Conservation (phyloP, 2,113 vertebrate species). For the Poeciliopsis prolifica region DNA sequence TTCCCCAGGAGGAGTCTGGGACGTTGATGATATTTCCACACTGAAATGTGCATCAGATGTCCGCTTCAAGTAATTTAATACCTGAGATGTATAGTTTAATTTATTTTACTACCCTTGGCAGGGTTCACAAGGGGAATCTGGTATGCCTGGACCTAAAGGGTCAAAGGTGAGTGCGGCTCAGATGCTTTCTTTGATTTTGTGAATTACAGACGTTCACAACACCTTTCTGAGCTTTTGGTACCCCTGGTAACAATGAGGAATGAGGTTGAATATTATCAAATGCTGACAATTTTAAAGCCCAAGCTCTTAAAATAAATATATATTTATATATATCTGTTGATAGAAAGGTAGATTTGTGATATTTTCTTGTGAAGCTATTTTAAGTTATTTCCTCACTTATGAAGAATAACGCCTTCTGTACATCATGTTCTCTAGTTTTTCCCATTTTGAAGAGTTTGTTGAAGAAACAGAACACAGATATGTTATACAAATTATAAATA, state of each 20-base stretch:
- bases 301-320: neutral
- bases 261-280: neutral
- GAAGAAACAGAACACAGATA: no score
- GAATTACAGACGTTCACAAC: neutral
- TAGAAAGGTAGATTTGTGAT: no score
- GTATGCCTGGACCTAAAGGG: slow-evolving; percentile 90
- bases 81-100: neutral
- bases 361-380: no score
- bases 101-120: slow-evolving; percentile 62
- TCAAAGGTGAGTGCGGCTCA: slow-evolving; percentile 88
- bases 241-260: neutral
- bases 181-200: slow-evolving; percentile 35
- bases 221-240: neutral
- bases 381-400: no score
- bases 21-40: slow-evolving; percentile 7
- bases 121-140: slow-evolving; percentile 93
- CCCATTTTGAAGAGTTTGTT: no score
- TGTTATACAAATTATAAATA: no score
- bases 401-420: no score
- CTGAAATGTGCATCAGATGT: neutral
- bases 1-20: slow-evolving; percentile 27
- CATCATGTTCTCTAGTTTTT: no score
- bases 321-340: no score
- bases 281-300: neutral
- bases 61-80: neutral